These are phyloP conservation scores for Tretioscincus oriximinensis DNA, from an alignment of 2,113 vertebrate genomes.

Conservation along the genomic window DNA sequence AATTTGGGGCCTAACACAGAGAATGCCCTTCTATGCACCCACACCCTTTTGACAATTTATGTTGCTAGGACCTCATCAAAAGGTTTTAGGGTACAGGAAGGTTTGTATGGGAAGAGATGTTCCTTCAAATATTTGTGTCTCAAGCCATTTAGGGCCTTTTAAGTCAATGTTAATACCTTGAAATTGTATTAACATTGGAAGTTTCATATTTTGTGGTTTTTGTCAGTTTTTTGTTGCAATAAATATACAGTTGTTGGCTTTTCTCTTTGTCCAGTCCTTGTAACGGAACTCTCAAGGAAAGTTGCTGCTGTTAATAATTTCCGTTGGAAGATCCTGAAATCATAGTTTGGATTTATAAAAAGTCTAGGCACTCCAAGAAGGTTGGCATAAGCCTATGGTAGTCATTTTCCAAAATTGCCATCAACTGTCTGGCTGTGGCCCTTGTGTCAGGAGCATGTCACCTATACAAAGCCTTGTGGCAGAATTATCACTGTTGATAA, in stretches of 20 bases:
- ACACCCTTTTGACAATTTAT: no score
- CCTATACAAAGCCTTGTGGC: no score
- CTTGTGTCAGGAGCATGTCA: background rate
- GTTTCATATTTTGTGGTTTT: background rate
- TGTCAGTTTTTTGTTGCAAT: background rate
- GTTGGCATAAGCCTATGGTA: background rate
- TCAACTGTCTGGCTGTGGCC: background rate
- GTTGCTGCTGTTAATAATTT: background rate
- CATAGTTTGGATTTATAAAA: background rate
- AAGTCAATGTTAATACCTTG: no score
- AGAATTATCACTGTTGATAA: no score
- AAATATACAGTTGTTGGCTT: background rate
- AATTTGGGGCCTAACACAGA: background rate
- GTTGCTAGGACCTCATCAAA: no score
- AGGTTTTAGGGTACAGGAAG: no score
- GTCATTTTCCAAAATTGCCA: background rate
- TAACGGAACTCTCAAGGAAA: background rate
- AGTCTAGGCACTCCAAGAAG: background rate
- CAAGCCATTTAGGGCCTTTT: no score
- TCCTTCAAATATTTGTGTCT: no score
- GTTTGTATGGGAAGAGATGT: no score
- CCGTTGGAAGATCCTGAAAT: background rate
- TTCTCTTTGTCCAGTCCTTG: background rate
- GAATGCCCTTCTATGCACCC: no score
- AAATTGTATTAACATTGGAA: no score